Evolutionary conservation across 2,888 invertebrate genomes (phyloP).

Genomic region (Diogma glabrata): DNA sequence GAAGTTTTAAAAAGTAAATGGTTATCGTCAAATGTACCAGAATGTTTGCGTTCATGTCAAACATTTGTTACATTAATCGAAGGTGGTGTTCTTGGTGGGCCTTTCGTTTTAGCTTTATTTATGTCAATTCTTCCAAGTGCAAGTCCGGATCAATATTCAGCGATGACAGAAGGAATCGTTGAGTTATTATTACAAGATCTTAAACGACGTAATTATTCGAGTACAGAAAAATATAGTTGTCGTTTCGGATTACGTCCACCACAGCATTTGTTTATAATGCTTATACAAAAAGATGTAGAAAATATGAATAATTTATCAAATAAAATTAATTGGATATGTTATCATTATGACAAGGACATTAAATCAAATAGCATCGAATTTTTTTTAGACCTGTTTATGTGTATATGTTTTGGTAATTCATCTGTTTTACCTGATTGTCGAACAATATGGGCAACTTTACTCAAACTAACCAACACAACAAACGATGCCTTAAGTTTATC

Average conservation of each 20-base stretch:
- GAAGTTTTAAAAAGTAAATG: constrained; percentile 54
- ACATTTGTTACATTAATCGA: constrained; percentile 54
- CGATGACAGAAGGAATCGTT: constrained; percentile 31
- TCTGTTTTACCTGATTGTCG: constrained; percentile 36
- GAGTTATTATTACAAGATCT: constrained; percentile 28
- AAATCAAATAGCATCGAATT: constrained; percentile 46
- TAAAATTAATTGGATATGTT: constrained; percentile 51
- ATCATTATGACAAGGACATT: constrained; percentile 45
- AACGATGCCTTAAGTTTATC: constrained; percentile 32
- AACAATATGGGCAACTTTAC: constrained; percentile 41
- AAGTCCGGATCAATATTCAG: constrained; percentile 22
- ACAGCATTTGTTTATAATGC: constrained; percentile 58
- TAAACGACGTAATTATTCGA: too few species aligned
- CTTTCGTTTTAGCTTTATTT: constrained; percentile 50
- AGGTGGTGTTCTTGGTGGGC: constrained; percentile 45
- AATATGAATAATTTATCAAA: constrained; percentile 50
- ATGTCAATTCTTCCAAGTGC: constrained; percentile 51
- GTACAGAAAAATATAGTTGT: constrained; percentile 28
- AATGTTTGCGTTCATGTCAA: constrained; percentile 54
- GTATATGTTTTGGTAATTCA: constrained; percentile 52
- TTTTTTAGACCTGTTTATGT: constrained; percentile 54
- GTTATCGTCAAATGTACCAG: constrained; percentile 44
- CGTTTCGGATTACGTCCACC: constrained; percentile 37
- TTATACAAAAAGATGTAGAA: constrained; percentile 47
- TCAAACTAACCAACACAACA: constrained; percentile 29